A percentile compares a stretch with the other conserved stretches of the same genome.
Evolutionary conservation across 2,113 vertebrate genomes (phyloP).

Genomic region (Actinemys pallida): DNA sequence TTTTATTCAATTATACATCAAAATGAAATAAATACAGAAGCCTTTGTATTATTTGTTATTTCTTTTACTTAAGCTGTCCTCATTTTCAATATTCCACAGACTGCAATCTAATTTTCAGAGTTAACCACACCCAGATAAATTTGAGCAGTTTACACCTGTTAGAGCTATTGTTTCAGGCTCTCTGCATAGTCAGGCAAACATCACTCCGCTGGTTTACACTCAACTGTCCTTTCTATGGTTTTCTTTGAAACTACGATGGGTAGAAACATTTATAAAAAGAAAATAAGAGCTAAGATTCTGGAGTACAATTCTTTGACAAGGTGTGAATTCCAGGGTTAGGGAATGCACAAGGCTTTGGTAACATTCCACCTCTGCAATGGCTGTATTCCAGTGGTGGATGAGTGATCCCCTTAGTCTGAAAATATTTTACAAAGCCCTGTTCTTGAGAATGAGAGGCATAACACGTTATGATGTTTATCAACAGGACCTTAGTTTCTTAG

Average conservation of each 20-base stretch:
- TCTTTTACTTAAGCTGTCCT: conserved; percentile 37
- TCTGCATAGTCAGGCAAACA: background rate
- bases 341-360: background rate
- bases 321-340: background rate
- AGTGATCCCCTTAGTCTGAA: background rate
- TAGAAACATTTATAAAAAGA: conserved; percentile 14
- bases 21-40: background rate
- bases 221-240: fast-evolving
- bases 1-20: background rate
- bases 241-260: conserved; percentile 39
- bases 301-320: background rate
- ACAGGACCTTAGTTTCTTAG: conserved; percentile 8
- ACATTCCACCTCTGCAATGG: background rate
- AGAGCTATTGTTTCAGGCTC: background rate
- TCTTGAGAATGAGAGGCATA: background rate
- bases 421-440: background rate
- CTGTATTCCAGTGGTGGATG: conserved; percentile 15
- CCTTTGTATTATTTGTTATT: background rate
- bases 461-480: background rate
- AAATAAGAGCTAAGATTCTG: background rate
- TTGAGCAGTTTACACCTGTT: background rate
- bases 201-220: background rate
- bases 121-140: background rate
- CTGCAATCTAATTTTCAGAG: background rate
- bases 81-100: background rate